Evolutionary conservation across 2,113 vertebrate species (phyloP).

Genomic region (Coracopsis vasa): DNA sequence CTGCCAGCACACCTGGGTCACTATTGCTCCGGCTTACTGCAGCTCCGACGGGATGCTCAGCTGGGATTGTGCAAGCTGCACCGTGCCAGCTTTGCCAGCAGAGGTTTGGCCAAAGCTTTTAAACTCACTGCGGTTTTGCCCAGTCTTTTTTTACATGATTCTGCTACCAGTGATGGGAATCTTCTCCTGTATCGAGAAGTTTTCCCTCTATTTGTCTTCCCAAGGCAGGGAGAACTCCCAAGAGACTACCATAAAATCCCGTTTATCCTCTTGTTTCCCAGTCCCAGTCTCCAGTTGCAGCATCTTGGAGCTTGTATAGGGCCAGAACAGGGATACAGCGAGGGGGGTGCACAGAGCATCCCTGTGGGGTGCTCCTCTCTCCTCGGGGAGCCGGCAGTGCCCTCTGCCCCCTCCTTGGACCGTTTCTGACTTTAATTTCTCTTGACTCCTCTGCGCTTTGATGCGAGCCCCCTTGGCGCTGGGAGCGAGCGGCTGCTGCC

Average conservation of each 20-base stretch:
- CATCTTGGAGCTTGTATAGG: background rate
- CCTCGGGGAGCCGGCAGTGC: background rate
- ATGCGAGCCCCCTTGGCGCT: background rate
- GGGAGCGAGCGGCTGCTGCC: background rate
- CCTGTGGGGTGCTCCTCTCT: background rate
- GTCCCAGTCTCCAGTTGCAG: background rate
- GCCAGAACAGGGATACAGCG: background rate
- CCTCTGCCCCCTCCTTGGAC: background rate
- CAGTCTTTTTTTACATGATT: background rate
- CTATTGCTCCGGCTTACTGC: background rate
- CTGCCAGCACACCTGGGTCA: slow-evolving; percentile 9
- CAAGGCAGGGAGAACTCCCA: background rate
- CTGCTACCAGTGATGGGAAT: background rate
- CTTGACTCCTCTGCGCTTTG: slow-evolving; percentile 45
- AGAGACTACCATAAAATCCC: background rate
- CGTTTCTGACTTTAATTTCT: slow-evolving; percentile 60
- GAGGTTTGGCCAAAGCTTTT: background rate
- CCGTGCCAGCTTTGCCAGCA: background rate
- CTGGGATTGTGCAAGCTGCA: background rate
- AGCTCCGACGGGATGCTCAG: background rate
- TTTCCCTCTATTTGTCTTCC: background rate
- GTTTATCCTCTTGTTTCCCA: background rate
- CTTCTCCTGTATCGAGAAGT: background rate
- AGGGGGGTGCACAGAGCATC: background rate
- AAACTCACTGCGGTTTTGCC: background rate